Percentiles rank a stretch among this genome's conserved stretches.
phyloP scores from a whole-genome alignment of 2,797 vertebrate genomes.

The Alfaro cultratus region DNA sequence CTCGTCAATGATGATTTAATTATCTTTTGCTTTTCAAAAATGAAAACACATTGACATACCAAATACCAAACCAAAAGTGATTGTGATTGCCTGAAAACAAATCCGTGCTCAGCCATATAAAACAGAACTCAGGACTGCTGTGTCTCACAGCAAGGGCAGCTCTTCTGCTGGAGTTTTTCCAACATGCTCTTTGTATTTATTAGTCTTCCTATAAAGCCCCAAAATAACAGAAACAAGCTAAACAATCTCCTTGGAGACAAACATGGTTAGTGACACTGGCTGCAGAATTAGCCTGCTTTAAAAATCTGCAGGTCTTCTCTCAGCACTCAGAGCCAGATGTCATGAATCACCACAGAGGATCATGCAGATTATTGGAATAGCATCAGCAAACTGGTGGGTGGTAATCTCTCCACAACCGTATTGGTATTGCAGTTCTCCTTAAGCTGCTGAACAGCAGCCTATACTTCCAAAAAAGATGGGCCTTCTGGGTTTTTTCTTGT shows the following conservation, averaged over 20 bases:
- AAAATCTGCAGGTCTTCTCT: conserved; percentile 28
- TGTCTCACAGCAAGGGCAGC: conserved; percentile 6
- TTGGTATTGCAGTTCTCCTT: conserved; percentile 34
- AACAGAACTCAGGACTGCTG: conserved; percentile 14
- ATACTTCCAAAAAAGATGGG: conserved; percentile 9
- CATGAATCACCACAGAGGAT: conserved; percentile 45
- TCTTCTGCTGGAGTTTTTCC: conserved; percentile 4
- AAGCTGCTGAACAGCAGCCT: conserved; percentile 33
- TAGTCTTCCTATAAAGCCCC: neutral
- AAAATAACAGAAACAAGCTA: conserved; percentile 3
- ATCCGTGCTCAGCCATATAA: conserved; percentile 27
- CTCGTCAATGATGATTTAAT: conserved; percentile 5
- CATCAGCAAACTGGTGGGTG: conserved; percentile 52
- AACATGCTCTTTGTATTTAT: conserved; percentile 13
- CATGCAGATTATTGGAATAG: conserved; percentile 43
- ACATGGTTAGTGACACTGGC: conserved; percentile 5
- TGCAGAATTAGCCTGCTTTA: conserved; percentile 9
- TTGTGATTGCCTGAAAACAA: conserved; percentile 15
- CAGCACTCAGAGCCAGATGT: conserved; percentile 16
- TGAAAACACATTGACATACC: neutral
- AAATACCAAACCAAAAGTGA: conserved; percentile 23
- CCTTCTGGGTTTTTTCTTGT: conserved; percentile 17
- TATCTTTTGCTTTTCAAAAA: conserved; percentile 15
- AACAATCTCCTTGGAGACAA: conserved; percentile 14
- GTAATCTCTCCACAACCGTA: conserved; percentile 40